Base-by-base conservation (phyloP, 2,888 invertebrate genomes). In the Caenorhabditis sp. region DNA sequence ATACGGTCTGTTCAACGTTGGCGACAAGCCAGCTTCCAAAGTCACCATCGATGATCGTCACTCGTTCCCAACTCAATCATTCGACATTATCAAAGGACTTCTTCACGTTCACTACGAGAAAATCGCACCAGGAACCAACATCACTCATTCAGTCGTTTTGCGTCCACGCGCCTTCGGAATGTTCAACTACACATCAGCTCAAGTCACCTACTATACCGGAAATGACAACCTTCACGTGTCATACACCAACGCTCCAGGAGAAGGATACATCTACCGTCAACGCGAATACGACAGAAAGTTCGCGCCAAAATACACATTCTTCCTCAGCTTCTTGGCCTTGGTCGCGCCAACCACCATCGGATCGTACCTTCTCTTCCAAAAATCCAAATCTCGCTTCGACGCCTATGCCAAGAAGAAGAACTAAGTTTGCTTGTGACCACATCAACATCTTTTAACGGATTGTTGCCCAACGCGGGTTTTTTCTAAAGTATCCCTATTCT, bases 281-380 rank as follows among this genome's bases (percentile, higher is more conserved):
- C 79, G 80, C 64, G 87, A 87, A 65, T 87, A 87, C 78, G 87
- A 87, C 71, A 84, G 87, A 62, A 78, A 73, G 82, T 89, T 85
- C 87, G 88, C 89, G 73, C 81, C 86, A 58, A 85, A 85, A 67
- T 86, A 91, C 91, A 87, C 95, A 74, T 97, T 97, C 90, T 99
- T 97, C 99, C 91, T 93, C 64, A 94, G 95, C 27, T 99, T 99
- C 88, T 95, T 95, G 43, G 92, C 97, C 66, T 95, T 99, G 1
- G 90, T 97, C 57, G 93, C 93, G 54, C 95, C 97, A 88, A 97
- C 74, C 65, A 80, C 80, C 55, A 61, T 81, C 57, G 75, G 74
- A 65, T 67, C 79, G n/a, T 75, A 70, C 78, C n/a, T 71, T 53
- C 58, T 75, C 43, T 73, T 73, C 62, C 68, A 66, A 43, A 55